Percentiles rank a stretch among this genome's conserved stretches.
Evolutionary conservation across 1,140 invertebrate genomes (phyloP).

Genomic region (Apis florea): DNA sequence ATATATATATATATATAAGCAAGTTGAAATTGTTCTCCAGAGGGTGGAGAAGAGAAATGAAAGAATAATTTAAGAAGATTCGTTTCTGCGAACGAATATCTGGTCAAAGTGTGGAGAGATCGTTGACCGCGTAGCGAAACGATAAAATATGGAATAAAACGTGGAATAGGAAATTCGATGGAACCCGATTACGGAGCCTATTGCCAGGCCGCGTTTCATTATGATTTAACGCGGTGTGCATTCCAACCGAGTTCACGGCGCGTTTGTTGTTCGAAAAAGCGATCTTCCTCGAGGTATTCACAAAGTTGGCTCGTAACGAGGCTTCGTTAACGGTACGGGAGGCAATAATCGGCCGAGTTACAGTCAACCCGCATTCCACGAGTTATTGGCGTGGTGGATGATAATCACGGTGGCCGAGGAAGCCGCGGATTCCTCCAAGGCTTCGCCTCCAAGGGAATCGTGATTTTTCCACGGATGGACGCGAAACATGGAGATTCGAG

Average conservation of each 20-base stretch:
- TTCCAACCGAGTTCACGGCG: slow-evolving; percentile 15
- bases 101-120: too few species aligned
- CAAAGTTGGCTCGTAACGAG: slow-evolving; percentile 51
- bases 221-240: slow-evolving; percentile 27
- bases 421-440: slow-evolving; percentile 6
- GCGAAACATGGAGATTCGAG: slow-evolving; percentile 10
- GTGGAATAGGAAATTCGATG: background rate
- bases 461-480: slow-evolving; percentile 9
- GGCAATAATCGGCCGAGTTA: slow-evolving; percentile 50
- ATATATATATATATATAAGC: too few species aligned
- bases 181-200: background rate
- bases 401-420: background rate
- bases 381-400: slow-evolving; percentile 38
- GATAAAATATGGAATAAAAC: background rate
- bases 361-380: slow-evolving; percentile 47
- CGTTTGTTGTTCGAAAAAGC: slow-evolving; percentile 31
- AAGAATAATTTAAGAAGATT: too few species aligned
- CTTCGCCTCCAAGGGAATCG: background rate
- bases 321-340: slow-evolving; percentile 53
- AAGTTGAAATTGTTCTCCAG: too few species aligned
- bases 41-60: too few species aligned
- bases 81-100: too few species aligned
- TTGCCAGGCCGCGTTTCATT: too few species aligned
- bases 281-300: slow-evolving; percentile 29
- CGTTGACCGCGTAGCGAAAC: too few species aligned